Base-by-base conservation (phyloP, 1,140 invertebrate genomes). In the Diachasmimorpha longicaudata region DNA sequence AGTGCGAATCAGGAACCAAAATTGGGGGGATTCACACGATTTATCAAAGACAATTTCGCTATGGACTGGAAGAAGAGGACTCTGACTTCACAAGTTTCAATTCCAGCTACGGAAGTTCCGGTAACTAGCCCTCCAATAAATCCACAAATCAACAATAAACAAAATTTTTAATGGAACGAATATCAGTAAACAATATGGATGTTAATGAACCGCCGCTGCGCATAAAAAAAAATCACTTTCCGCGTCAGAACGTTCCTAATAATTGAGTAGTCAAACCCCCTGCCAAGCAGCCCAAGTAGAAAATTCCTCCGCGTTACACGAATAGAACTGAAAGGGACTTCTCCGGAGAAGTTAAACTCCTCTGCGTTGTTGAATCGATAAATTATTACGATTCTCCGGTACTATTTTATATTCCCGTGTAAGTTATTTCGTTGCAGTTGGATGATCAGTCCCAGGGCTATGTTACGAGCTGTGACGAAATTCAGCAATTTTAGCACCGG, bases 401-500 rank as follows among this genome's bases (percentile, higher is more conserved):
- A 31, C 44, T 46, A 46, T n/a, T 46, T 46, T 46, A n/a, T 46
- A 14, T 11, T 46, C 44, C 4, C 44, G 44, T 46, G 44, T 2
- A 31, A 31, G 4, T 42, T 52, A n/a, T 52, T 52, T 52, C 13
- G 48, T 16, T 25, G 4, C 23, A 37, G 1, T 31, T 37, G 6
- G 11, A 31, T 6, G 31, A 31, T 31, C 31, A 31, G 31, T 31
- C 31, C 6, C 31, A 3, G 31, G 31, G 31, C 31, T 3, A 19
- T 39, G 16, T 72, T 58, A 55, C 37, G 23, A 16, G 8, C 44
- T 63, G 71, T 42, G 52, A 66, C 31, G 52, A 55, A 66, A 58
- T 25, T 16, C 9, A 63, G 21, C 55, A 73, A 73, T 63, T 63
- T 73, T 73, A 73, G 52, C 36, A 73, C 63, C 52, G 16, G 63